Evolutionary conservation across 2,888 invertebrate genomes (phyloP), one percentile per base, ranked within the genome.

Genomic region (Phasia obesa): DNA sequence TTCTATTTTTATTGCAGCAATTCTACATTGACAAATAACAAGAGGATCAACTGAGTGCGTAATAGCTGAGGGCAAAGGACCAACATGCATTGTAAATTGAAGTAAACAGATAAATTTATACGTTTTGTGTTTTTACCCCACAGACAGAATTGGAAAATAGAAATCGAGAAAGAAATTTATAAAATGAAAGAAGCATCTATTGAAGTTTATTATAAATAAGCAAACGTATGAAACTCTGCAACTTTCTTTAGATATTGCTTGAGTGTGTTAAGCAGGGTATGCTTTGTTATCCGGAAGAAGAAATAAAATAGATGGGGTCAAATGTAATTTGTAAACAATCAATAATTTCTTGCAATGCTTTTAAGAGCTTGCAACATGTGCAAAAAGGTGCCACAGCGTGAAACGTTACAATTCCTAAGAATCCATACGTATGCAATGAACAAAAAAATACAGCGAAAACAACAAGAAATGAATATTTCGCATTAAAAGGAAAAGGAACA

Each of bases 241-340:
- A 23, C 13, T 60, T 25, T 67, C 15, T 15, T 21, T 13, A 44
- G 57, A 51, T 49, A 51, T 42, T n/a, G 19, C 15, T 57, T 59
- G 70, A 38, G 42, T 44, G 42, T 75, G 57, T 67, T 71, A 44
- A 62, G 31, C 65, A 23, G 42, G 35, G 9, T 23, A 23, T 21
- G 38, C 15, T 25, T 64, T 25, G 27, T 49, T 71, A 27, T 38
- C 62, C 55, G 55, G 21, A 62, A 35, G 25, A 11, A 27, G 47
- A 3, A 49, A 17, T 11, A 38, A 11, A 7, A 11, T 11, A 55
- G 70, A 60, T 31, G 47, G 42, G 27, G 67, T 17, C 42, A 49
- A 78, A 65, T 75, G 53, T n/a, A 74, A 74, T 75, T 82, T 78
- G 78, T 78, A 75, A 78, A 55, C 74, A 82, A 82, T 78, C 82